A percentile compares a stretch with the other conserved stretches of the same genome.
These are phyloP conservation scores for Sitta carolinensis DNA, from an alignment of 2,797 vertebrate genomes.

Conservation along the genomic window DNA sequence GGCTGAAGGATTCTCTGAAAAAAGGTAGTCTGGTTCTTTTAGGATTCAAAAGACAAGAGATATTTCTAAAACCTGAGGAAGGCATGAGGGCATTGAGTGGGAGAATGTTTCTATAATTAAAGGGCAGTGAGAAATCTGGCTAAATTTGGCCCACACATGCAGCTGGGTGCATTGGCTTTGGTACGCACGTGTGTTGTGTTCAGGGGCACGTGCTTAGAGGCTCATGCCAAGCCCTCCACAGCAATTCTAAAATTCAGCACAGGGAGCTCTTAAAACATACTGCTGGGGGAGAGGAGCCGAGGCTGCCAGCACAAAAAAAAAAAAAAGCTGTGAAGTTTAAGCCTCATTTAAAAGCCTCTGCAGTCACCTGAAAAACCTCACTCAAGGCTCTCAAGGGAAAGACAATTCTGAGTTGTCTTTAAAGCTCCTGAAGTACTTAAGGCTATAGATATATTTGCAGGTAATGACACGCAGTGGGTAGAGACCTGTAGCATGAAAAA, in stretches of 20 bases:
- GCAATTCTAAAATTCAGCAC: background rate
- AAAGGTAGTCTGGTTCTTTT: background rate
- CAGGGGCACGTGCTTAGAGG: background rate
- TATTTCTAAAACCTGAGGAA: background rate
- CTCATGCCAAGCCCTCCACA: background rate
- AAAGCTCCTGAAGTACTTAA: background rate
- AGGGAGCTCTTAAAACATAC: background rate
- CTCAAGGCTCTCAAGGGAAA: background rate
- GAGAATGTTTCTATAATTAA: background rate
- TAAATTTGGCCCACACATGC: fast-evolving
- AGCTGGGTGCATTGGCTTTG: background rate
- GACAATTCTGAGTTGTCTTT: background rate
- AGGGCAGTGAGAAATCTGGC: background rate
- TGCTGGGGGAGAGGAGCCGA: background rate
- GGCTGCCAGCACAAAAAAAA: background rate
- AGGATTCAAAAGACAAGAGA: background rate
- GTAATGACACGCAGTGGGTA: background rate
- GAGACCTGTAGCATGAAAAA: background rate
- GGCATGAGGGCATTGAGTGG: background rate
- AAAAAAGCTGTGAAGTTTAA: background rate
- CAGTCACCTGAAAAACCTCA: background rate
- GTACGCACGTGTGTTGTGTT: fast-evolving
- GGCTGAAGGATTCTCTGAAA: background rate
- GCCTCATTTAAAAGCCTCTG: background rate
- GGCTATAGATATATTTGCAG: background rate